phyloP scores from a whole-genome alignment of 2,113 vertebrate species.

The Takifugu flavidus region DNA sequence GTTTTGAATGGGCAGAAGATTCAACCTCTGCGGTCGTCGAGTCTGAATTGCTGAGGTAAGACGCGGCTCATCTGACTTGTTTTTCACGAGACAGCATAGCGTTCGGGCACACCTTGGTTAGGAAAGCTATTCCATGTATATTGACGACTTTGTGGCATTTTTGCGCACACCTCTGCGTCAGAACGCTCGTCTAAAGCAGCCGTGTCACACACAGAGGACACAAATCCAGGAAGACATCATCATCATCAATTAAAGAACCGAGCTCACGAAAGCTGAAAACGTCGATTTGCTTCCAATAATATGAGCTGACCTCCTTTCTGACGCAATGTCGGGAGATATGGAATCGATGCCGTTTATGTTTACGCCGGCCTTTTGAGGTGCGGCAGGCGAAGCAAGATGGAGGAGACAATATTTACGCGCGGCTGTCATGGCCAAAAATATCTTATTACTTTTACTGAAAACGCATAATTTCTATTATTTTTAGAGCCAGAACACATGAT shows the following conservation, averaged over 20 bases:
- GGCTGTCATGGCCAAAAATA: neutral
- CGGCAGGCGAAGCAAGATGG: conserved; percentile 64
- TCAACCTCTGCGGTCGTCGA: conserved; percentile 36
- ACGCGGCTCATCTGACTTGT: neutral
- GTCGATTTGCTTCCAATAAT: neutral
- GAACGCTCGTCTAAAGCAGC: neutral
- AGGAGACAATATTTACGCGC: conserved; percentile 52
- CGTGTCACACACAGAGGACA: too few species aligned
- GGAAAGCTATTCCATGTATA: neutral
- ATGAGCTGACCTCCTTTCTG: conserved; percentile 43
- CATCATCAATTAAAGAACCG: too few species aligned
- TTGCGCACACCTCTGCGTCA: neutral
- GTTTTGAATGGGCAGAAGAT: conserved; percentile 49
- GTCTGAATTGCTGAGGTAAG: conserved; percentile 59
- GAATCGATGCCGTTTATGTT: conserved; percentile 46
- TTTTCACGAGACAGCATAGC: conserved; percentile 4
- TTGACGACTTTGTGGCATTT: conserved; percentile 25
- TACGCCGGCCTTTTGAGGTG: conserved; percentile 70
- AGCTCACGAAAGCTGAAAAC: too few species aligned
- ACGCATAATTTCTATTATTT: neutral
- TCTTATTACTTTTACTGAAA: neutral
- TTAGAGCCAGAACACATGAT: rapidly evolving
- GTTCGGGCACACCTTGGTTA: conserved; percentile 9
- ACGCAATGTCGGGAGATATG: conserved; percentile 46
- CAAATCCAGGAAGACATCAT: too few species aligned